Evolutionary conservation across 2,797 vertebrate species (phyloP).

Genomic region (Lepidocolaptes lacrymiger): DNA sequence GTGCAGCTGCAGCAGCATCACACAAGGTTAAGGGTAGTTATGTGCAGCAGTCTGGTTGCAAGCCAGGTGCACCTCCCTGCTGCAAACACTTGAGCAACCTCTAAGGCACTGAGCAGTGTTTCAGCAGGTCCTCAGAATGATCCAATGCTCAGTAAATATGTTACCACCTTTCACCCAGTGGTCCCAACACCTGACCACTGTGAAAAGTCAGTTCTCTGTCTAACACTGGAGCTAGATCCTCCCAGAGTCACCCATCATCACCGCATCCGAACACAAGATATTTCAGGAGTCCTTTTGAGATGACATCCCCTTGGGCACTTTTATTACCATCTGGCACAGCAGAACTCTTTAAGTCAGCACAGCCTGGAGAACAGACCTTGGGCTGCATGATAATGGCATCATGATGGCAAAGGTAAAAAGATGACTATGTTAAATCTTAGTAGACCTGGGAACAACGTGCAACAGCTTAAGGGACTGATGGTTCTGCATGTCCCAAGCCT

Average conservation of each 20-base stretch:
- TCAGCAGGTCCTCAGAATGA: not conserved
- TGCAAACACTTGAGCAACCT: not conserved
- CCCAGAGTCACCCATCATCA: not conserved
- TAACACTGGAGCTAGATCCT: not conserved
- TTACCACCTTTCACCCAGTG: not conserved
- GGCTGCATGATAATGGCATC: not conserved
- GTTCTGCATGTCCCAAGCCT: not conserved
- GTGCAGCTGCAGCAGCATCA: not conserved
- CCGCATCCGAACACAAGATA: not conserved
- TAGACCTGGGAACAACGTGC: not conserved
- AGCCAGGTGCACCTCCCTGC: not conserved
- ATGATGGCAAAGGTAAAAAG: not conserved
- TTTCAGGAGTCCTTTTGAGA: not conserved
- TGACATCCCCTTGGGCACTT: not conserved
- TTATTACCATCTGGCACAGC: not conserved
- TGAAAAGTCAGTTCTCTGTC: not conserved
- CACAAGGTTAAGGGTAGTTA: not conserved
- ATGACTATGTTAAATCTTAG: not conserved
- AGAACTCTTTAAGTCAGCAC: not conserved
- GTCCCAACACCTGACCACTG: not conserved
- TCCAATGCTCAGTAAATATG: not conserved
- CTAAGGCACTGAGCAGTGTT: not conserved
- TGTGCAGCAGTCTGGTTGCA: not conserved
- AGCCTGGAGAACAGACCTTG: not conserved
- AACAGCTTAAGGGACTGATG: not conserved